Base-by-base conservation (phyloP, 2,888 invertebrate genomes). In the Eupithecia pulchellata region DNA sequence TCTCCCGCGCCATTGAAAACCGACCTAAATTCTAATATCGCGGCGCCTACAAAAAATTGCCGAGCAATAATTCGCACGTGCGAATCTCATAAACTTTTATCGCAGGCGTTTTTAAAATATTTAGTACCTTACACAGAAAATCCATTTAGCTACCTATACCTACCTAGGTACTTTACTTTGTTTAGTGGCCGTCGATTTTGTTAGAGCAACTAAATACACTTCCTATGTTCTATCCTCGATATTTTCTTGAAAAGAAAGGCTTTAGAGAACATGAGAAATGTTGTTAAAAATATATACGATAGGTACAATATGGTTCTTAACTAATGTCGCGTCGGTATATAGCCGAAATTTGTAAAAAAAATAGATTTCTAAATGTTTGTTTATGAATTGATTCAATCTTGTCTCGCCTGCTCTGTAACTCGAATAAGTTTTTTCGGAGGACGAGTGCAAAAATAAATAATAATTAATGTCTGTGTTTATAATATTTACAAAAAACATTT, bases 41-140 rank as follows among this genome's bases (percentile, higher is more conserved):
- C 42, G 61, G 69, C 68, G 74, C 71, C 74, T 74, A 69, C 71
- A 61, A 70, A 71, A 71, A 71, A 71, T 61, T 63, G 66, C 61
- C 61, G 68, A 64, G 74, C 71, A 67, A 74, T 74, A 71, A 74
- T 71, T 73, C 67, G 73, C 73, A 73, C 73, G 73, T 73, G 73
- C 73, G 67, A 67, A 62, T 70, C 61, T 67, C 69, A 66, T 69
- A 73, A 73, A 73, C 61, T 73, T 72, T 74, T 73, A 73, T 74
- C 47, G 63, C 64, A 74, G 74, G 74, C 73, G 71, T 74, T 72
- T 74, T 72, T 73, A 64, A 68, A 70, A 70, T 70, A 75, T 71
- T 74, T 60, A 70, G 64, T 68, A 68, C 64, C 65, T 62, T 67
- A 63, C 68, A 69, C 36, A 66, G 71, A 64, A 71, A 71, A 64